A percentile compares a stretch with the other conserved stretches of the same genome.
Evolutionary conservation across 2,888 invertebrate genomes (phyloP).

Genomic region (Yponomeuta plumbellus): DNA sequence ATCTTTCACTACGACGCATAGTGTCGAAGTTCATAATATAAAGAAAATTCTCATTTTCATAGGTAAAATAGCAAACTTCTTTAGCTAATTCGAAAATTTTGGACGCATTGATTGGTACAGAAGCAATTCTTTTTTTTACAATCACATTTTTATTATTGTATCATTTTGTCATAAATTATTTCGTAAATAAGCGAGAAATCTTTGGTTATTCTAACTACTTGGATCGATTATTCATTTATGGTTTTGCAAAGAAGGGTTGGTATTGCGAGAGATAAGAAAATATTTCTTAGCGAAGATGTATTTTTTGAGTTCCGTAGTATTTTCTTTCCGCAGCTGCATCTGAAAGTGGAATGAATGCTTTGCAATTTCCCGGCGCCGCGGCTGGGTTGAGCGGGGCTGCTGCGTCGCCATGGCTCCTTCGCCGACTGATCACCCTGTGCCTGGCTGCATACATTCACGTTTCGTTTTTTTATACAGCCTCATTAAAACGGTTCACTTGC

Average conservation of each 20-base stretch:
- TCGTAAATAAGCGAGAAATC: conserved; percentile 15
- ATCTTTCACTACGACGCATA: not conserved
- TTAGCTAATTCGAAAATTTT: conserved; percentile 59
- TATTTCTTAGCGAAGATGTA: conserved; percentile 12
- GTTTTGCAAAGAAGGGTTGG: not conserved
- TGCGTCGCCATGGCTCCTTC: not conserved
- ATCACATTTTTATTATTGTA: conserved; percentile 71
- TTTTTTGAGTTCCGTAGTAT: conserved; percentile 9
- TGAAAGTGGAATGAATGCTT: conserved; percentile 15
- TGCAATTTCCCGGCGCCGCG: not conserved
- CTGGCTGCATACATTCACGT: not conserved
- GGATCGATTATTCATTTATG: not conserved
- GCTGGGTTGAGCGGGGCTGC: not conserved
- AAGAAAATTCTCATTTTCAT: not conserved
- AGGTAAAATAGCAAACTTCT: conserved; percentile 21
- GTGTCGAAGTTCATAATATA: not conserved
- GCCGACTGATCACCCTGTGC: not conserved
- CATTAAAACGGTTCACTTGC: conserved; percentile 1
- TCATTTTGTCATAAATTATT: conserved; percentile 46
- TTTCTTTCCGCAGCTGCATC: conserved; percentile 15
- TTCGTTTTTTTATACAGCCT: not conserved
- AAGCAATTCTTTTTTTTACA: conserved; percentile 38
- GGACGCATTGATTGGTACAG: conserved; percentile 68
- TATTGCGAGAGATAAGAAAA: not conserved
- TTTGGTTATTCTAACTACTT: conserved; percentile 16